Evolutionary conservation across 1,140 invertebrate genomes (phyloP), one percentile per base, ranked within the genome.

Genomic region (Neodiprion virginianus): DNA sequence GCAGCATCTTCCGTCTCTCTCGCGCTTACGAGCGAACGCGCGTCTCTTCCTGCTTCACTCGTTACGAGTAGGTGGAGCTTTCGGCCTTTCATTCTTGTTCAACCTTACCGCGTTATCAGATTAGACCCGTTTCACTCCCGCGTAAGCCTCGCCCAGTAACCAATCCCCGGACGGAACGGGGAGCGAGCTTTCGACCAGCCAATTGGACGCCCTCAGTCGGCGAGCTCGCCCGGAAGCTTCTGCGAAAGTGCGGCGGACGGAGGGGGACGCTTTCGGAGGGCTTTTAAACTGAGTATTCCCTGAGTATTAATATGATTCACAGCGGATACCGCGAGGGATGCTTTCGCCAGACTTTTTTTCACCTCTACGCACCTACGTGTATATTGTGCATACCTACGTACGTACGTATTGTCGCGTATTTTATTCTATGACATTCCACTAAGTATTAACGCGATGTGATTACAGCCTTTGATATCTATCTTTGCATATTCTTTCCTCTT

Each of bases 71-170:
- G 85, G 86, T 87, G 86, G 86, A 84, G 85, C 83, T 79, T 84
- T 75, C 50, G 72, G 76, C 76, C 48, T 72, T 77, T 67, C 61
- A 74, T 74, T 70, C 50, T 83, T 76, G 81, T 83, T 70, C 72
- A 71, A 79, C 80, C 53, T 61, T 61, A 61, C 53, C 53, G 69
- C 65, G 61, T 72, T 69, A 77, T 47, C 66, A n/a, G 53, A 77
- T 66, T 74, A 72, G 77, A 70, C 73, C 70, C 50, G 78, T 80
- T 77, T 75, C 77, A 78, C 74, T 78, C 73, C 78, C 74, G 77
- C 77, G 79, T 77, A 77, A 82, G 85, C 86, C 86, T 86, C 86
- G 85, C 86, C 86, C 86, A 81, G 79, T 79, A 76, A 80, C 86
- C 86, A 87, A 87, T 87, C 85, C 68, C 79, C 74, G 75, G 11